Percentiles rank a stretch among this genome's conserved stretches.
Evolutionary conservation across 2,888 invertebrate species (phyloP).

Genomic region (Adela reaumurella): DNA sequence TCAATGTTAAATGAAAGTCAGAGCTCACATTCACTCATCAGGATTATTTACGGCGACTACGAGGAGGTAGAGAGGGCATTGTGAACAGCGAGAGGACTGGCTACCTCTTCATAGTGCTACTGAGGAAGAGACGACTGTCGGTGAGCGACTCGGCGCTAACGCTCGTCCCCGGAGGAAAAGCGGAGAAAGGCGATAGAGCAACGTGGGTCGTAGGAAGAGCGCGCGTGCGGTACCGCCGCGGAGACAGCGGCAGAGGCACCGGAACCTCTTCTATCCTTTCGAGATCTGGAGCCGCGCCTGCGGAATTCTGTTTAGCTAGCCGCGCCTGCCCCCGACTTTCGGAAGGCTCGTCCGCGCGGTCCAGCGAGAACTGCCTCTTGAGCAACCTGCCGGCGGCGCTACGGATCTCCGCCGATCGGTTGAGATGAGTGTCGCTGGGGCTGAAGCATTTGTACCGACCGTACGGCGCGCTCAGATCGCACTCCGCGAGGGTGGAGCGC

Average conservation of each 20-base stretch:
- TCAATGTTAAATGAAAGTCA: no score
- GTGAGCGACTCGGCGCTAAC: slow-evolving; percentile 1
- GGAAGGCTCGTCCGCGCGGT: slow-evolving; percentile 51
- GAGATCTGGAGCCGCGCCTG: slow-evolving; percentile 57
- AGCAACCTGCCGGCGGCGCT: slow-evolving; percentile 26
- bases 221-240: slow-evolving; percentile 7
- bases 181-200: background rate
- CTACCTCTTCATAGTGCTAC: background rate
- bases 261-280: slow-evolving; percentile 58
- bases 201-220: background rate
- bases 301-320: slow-evolving; percentile 60
- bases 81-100: background rate
- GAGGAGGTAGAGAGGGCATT: background rate
- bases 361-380: slow-evolving; percentile 60
- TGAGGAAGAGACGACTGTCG: background rate
- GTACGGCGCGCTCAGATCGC: slow-evolving; percentile 70
- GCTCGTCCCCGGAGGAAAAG: background rate
- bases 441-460: slow-evolving; percentile 62
- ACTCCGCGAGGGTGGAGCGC: slow-evolving; percentile 30
- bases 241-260: slow-evolving; percentile 28
- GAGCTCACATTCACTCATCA: no score
- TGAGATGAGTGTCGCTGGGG: slow-evolving; percentile 1
- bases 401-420: background rate
- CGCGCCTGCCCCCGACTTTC: slow-evolving; percentile 23
- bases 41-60: no score